Evolutionary conservation across 1,140 invertebrate species (phyloP), one percentile per base, ranked within the genome.

Genomic region (Pogonomyrmex californicus): DNA sequence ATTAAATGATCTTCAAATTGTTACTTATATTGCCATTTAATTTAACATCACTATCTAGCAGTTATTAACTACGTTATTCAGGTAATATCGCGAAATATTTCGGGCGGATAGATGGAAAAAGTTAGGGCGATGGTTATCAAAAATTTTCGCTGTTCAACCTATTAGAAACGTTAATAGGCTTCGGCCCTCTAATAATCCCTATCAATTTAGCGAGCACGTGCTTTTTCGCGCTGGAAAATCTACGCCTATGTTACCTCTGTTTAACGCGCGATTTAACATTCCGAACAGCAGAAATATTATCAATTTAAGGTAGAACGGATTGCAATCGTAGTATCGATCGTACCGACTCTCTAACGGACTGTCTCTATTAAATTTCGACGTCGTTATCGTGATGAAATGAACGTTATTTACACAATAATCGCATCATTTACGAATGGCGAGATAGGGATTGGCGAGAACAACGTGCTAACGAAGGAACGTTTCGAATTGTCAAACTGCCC

Each of bases 401-500:
- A 83, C 54, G 68, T 83, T 82, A 82, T 82, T 83, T 83, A 60
- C 79, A 83, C 79, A 75, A 83, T 83, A 83, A 83, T 83, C 79
- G 68, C 79, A 73, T 82, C 66, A 82, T 82, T 82, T 82, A 82
- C 79, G 54, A 82, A 73, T 82, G 79, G 66, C 30, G 66, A 82
- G 54, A 23, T 58, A 73, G 79, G 41, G 66, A 82, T 82, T 82
- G 79, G 66, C 41, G 68, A 73, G 54, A 47, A 82, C 79, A 82
- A 82, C 66, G 68, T 49, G 41, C 30, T 75, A 75, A 83, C 68
- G 54, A 83, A 68, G 47, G 44, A 83, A 83, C 54, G 12, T 49
- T 83, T 62, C 79, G 30, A 75, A 83, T 73, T 75, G 41, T 60
- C 79, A 83, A 75, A 83, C 79, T 81, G 63, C 58, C 51, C 68